Evolutionary conservation across 2,113 vertebrate species (phyloP), one percentile per base, ranked within the genome.

Genomic region (Diglossa brunneiventris): DNA sequence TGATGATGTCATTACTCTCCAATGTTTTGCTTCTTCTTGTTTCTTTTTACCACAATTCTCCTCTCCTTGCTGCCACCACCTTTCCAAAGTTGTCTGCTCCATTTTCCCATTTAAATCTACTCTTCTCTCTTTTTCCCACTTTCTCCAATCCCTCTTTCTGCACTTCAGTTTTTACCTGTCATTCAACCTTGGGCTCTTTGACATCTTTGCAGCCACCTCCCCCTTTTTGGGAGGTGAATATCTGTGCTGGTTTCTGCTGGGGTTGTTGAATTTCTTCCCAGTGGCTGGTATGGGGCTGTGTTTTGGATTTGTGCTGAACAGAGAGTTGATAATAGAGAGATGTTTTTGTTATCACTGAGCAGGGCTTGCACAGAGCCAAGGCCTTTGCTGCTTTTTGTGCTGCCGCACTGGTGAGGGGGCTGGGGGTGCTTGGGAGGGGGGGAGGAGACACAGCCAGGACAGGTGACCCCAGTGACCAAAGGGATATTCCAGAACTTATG

Each of bases 31-130:
- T 89, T 33, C 33, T 24, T 70, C 19, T 80, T 76, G 16, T 52
- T 87, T 75, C 56, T 89, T 9, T 35, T 84, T n/a, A 11, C 27
- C 35, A 42, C 37, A 58, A 21, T 83, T 90, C 11, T 73, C 11
- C 23, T 59, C 10, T 73, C 16, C 15, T 83, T 74, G 15, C 41
- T 90, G 62, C 49, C 10, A 7, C 15, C 75, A 70, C 11, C 23
- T n/a, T 94, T 92, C 82, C 89, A 75, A 91, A 70, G 78, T 92
- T 70, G 47, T 64, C 84, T 86, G 53, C 20, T 68, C 56, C 35
- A 33, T 70, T 92, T 96, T 74, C 30, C 63, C 37, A 42, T 86
- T 88, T 77, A 74, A 42, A 80, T 77, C 15, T 31, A 4, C 37
- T 53, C 7, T 33, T 56, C 13, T 56, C 13, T 42, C 28, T 46